These are phyloP conservation scores for Leistus spinibarbis DNA, from an alignment of 2,888 invertebrate species.

Conservation along the genomic window DNA sequence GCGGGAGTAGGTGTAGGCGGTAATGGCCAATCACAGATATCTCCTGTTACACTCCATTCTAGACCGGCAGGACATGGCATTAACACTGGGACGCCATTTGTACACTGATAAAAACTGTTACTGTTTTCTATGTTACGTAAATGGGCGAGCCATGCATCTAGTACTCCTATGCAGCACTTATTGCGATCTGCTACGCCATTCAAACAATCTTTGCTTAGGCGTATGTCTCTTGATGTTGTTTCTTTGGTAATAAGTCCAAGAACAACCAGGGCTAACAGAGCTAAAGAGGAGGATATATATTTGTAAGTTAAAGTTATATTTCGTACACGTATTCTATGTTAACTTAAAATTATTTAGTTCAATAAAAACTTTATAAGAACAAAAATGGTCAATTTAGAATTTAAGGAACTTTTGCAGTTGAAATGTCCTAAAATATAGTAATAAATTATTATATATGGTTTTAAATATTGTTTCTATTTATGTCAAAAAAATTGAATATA, in stretches of 20 bases:
- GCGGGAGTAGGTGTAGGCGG: neutral
- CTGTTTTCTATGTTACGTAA: conserved; percentile 26
- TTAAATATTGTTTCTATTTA: no score
- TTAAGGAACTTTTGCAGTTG: no score
- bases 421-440: no score
- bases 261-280: neutral
- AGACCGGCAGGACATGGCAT: conserved; percentile 26
- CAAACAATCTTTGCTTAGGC: neutral
- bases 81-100: conserved; percentile 7
- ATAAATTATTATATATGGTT: no score
- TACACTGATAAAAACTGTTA: conserved; percentile 26
- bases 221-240: neutral
- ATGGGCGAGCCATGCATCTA: neutral
- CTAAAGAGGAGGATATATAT: neutral
- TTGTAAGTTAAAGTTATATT: neutral
- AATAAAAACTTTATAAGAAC: neutral
- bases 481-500: no score
- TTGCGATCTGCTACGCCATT: neutral
- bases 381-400: no score
- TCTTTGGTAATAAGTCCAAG: neutral
- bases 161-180: neutral
- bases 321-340: neutral
- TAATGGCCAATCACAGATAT: conserved; percentile 23
- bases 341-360: neutral
- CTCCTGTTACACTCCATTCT: conserved; percentile 6